Percentiles rank a stretch among this genome's conserved stretches.
Conservation (phyloP, 1,140 invertebrate genomes). For the Drosophila bipectinata region DNA sequence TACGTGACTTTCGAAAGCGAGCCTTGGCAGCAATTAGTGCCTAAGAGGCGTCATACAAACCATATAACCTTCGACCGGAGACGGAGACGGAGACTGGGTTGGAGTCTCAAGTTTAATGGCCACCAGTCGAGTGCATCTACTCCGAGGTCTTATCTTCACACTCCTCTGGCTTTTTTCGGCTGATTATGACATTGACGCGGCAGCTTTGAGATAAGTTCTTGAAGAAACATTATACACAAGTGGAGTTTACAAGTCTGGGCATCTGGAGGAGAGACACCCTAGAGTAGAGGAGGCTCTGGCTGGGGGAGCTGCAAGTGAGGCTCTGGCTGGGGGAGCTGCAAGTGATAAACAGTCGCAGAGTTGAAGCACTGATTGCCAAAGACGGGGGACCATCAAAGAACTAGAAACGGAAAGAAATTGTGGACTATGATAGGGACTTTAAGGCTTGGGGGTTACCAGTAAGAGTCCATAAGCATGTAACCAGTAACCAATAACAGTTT, state of each 20-base stretch:
- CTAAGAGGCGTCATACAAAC: conserved; percentile 43
- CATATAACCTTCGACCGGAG: conserved; percentile 34
- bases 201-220: conserved; percentile 54
- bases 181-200: conserved; percentile 72
- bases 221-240: conserved; percentile 6
- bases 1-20: conserved; percentile 46
- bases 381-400: conserved; percentile 45
- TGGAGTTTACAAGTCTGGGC: conserved; percentile 9
- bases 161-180: conserved; percentile 35
- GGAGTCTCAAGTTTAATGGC: conserved; percentile 39
- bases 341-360: conserved; percentile 61
- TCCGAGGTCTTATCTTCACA: conserved; percentile 31
- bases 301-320: conserved; percentile 43
- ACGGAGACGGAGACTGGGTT: not conserved
- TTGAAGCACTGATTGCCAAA: conserved; percentile 65
- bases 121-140: conserved; percentile 14
- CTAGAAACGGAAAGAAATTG: not conserved
- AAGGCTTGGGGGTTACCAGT: no score
- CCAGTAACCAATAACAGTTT: no score
- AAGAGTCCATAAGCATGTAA: no score
- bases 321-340: conserved; percentile 14
- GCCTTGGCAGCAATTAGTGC: conserved; percentile 54
- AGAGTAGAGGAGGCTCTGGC: conserved; percentile 37
- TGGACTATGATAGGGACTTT: no score
- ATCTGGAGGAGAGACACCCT: conserved; percentile 47